phyloP scores from a whole-genome alignment of 35 echinoderm and acorn worm genomes.

The Apostichopus parvimensis region DNA sequence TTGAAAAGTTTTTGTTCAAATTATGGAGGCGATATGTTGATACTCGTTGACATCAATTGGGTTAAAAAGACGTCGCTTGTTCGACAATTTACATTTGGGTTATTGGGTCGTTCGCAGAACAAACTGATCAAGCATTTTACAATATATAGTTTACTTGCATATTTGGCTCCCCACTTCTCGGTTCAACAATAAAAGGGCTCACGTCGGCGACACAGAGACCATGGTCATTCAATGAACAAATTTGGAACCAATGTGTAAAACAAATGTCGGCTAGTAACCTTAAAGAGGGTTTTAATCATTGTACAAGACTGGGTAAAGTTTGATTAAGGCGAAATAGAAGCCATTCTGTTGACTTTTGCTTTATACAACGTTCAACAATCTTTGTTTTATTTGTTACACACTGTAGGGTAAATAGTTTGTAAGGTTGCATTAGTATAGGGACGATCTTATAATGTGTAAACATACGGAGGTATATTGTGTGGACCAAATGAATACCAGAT shows the following conservation, averaged over 20 bases:
- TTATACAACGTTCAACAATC: not conserved
- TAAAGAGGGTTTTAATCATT: not conserved
- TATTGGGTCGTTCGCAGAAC: too few species aligned
- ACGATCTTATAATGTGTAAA: too few species aligned
- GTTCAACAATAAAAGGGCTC: not conserved
- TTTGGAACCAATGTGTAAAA: not conserved
- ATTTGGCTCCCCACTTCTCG: not conserved
- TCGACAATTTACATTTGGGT: not conserved
- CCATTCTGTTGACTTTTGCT: not conserved
- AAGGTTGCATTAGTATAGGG: too few species aligned
- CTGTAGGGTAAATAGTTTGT: not conserved
- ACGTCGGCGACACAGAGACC: not conserved
- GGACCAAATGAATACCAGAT: too few species aligned
- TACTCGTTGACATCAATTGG: not conserved
- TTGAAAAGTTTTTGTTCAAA: not conserved
- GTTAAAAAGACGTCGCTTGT: not conserved
- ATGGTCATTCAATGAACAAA: not conserved
- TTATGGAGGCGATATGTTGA: not conserved
- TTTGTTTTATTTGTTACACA: conserved; percentile 1
- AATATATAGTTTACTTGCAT: not conserved
- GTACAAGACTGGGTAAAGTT: not conserved
- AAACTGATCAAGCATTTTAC: too few species aligned
- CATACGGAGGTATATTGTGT: too few species aligned
- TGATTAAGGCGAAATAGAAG: not conserved
- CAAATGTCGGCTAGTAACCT: not conserved